These are phyloP conservation scores for Megalopta genalis DNA, from an alignment of 1,140 invertebrate genomes.

Conservation along the genomic window DNA sequence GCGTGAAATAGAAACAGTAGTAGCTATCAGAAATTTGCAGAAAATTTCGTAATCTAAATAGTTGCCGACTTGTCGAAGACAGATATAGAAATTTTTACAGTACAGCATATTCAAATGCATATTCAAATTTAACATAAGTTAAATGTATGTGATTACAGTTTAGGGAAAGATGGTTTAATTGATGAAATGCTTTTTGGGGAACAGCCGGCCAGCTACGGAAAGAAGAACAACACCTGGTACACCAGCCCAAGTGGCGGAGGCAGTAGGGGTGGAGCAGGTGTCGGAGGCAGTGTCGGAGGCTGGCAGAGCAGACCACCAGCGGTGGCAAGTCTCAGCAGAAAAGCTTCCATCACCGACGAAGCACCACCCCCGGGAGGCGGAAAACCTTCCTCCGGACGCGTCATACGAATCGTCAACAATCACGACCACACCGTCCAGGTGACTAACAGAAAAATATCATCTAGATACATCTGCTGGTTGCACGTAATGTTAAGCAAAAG, in stretches of 20 bases:
- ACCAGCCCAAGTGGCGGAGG: constrained; percentile 81
- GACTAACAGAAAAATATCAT: constrained; percentile 32
- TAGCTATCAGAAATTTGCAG: no score
- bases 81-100: no score
- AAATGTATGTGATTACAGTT: no score
- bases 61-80: no score
- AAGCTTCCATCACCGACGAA: constrained; percentile 82
- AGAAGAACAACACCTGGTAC: constrained; percentile 93
- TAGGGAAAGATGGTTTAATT: background rate
- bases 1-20: no score
- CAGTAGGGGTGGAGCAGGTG: constrained; percentile 80
- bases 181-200: background rate
- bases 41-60: no score
- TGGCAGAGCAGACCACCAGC: constrained; percentile 87
- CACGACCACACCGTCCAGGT: constrained; percentile 94
- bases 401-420: constrained; percentile 95
- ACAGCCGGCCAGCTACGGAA: constrained; percentile 91
- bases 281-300: constrained; percentile 82
- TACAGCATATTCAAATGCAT: no score
- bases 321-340: constrained; percentile 84
- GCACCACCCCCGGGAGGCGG: constrained; percentile 84
- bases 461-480: no score
- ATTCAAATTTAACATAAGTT: no score
- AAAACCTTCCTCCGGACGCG: constrained; percentile 90
- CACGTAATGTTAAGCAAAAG: no score